Conservation (phyloP, 2,797 vertebrate genomes). For the Staurois parvus region DNA sequence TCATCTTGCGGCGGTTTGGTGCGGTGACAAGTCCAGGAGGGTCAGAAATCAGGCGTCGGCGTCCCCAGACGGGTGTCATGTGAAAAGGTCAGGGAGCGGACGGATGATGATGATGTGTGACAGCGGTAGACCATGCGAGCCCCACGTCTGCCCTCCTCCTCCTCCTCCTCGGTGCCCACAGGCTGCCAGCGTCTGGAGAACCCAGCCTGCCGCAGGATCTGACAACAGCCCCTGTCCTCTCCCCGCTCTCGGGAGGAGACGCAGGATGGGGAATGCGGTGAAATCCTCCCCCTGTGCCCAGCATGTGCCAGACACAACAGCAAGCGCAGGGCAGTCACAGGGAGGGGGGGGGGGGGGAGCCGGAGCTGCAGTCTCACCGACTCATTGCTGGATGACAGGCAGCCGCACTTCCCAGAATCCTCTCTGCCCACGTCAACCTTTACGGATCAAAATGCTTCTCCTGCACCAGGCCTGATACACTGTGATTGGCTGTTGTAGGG, state of each 20-base stretch:
- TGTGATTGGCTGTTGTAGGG: no score
- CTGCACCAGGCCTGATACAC: rapidly evolving
- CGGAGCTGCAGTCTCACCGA: constrained; percentile 4
- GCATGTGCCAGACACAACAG: not conserved
- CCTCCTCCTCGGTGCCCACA: constrained; percentile 52
- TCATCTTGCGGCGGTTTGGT: not conserved
- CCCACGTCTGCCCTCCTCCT: not conserved
- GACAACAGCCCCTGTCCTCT: constrained; percentile 48
- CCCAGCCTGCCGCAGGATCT: constrained; percentile 56
- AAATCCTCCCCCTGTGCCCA: not conserved
- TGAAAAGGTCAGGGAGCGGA: constrained; percentile 52
- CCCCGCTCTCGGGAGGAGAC: constrained; percentile 59
- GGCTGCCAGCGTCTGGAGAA: constrained; percentile 65
- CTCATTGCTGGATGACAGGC: not conserved
- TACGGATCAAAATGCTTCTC: no score
- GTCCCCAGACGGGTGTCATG: not conserved
- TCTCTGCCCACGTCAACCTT: not conserved
- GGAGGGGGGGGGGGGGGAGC: no score
- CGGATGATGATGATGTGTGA: constrained; percentile 38
- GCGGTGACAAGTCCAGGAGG: not conserved
- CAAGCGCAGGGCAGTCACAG: not conserved
- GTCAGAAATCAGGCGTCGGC: not conserved
- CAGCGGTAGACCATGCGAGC: not conserved
- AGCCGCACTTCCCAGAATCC: not conserved
- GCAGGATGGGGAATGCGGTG: constrained; percentile 32